A percentile compares a stretch with the other conserved stretches of the same genome.
Conservation (phyloP, 23 tunicate genomes). For the Trididemnum clinides region DNA sequence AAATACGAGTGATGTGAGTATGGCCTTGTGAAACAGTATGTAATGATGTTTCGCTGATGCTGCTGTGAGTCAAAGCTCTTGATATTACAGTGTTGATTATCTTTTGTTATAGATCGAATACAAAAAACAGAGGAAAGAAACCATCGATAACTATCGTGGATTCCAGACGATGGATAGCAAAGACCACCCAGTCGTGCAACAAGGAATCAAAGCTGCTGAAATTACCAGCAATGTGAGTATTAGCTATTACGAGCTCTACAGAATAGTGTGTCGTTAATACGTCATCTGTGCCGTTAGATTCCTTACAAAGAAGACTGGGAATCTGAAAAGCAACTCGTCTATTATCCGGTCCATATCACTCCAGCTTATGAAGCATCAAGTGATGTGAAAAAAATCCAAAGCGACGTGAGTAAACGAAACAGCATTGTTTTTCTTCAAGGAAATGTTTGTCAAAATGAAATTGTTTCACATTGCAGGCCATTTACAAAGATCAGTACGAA, state of each 20-base stretch:
- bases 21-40: no score
- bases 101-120: conserved; percentile 90
- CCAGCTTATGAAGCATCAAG: conserved; percentile 90
- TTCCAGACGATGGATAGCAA: conserved; percentile 90
- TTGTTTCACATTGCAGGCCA: conserved; percentile 21
- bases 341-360: conserved; percentile 97
- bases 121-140: conserved; percentile 66
- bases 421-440: no score
- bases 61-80: no score
- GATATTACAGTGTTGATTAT: no score
- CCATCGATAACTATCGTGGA: conserved; percentile 76
- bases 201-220: conserved; percentile 67
- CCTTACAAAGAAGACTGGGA: conserved; percentile 93
- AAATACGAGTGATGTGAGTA: conserved; percentile 49
- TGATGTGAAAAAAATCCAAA: conserved; percentile 82
- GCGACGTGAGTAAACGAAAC: conserved; percentile 42
- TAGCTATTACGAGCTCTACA: not conserved
- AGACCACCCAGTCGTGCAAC: conserved; percentile 91
- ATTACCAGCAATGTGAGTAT: conserved; percentile 44
- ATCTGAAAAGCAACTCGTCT: conserved; percentile 78
- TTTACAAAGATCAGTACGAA: conserved; percentile 69
- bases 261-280: not conserved
- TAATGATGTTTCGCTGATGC: no score
- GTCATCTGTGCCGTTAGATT: conserved; percentile 31
- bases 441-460: no score